A percentile compares a stretch with the other conserved stretches of the same genome.
Conservation (phyloP, 2,797 vertebrate species). For the Psittacula echo region DNA sequence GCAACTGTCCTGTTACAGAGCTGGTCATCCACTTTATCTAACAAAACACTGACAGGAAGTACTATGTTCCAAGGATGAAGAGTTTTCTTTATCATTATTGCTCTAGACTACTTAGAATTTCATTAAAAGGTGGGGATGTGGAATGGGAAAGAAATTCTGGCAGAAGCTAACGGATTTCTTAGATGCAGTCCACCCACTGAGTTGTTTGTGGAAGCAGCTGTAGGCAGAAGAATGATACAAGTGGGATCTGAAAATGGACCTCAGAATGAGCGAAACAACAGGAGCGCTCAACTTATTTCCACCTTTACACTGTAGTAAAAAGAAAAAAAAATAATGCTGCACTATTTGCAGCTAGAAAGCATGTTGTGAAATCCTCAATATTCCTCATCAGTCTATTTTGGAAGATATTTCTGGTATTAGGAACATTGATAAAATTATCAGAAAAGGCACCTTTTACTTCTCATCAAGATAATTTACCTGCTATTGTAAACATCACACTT, state of each 20-base stretch:
- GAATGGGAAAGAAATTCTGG: not conserved
- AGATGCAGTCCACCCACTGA: not conserved
- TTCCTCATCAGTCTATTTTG: not conserved
- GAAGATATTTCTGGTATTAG: not conserved
- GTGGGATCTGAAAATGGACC: not conserved
- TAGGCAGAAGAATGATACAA: slow-evolving; percentile 13
- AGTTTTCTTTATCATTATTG: not conserved
- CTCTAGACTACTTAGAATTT: not conserved
- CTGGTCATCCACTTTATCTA: not conserved
- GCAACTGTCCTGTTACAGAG: not conserved
- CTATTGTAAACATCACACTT: not conserved
- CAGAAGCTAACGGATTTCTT: slow-evolving; percentile 20
- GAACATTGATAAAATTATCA: not conserved
- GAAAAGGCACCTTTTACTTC: not conserved
- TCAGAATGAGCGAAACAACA: slow-evolving; percentile 2
- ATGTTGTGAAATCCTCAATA: not conserved
- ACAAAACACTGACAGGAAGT: not conserved
- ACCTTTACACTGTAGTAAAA: not conserved
- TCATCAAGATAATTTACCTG: not conserved
- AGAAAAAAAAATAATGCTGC: not conserved
- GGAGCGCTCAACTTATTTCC: not conserved
- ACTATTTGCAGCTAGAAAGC: not conserved
- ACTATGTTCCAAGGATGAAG: not conserved
- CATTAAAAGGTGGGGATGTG: not conserved
- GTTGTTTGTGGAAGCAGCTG: slow-evolving; percentile 9